Evolutionary conservation across 2,888 invertebrate genomes (phyloP), one percentile per base, ranked within the genome.

Genomic region (Thymelicus sylvestris): DNA sequence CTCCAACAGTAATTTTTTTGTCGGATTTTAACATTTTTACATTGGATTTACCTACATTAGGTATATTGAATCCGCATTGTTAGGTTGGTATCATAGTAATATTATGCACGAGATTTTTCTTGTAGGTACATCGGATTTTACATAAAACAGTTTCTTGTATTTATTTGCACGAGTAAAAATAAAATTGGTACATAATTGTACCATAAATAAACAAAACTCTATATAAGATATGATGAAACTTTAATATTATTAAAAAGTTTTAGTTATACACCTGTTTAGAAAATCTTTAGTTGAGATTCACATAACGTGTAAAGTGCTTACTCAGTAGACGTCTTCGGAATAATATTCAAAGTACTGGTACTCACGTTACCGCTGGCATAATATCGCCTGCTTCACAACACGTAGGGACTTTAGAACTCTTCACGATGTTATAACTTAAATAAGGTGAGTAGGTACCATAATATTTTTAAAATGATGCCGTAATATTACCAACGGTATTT

Each of bases 271-370:
- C 15, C 39, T 39, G 0, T 19, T 60, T 7, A 19, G 39, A 60
- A 41, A 41, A 60, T 60, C 8, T 15, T 38, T 19, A 41, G 3
- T 60, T 60, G 60, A 60, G 60, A 41, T 60, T 41, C 60, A 41
- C 60, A 60, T 15, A 41, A 41, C 60, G 60, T 41, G 60, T 60
- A 41, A 39, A 41, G 41, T 41, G 39, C 60, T 60, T 39, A n/a
- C 41, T 60, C 12, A 12, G 31, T 41, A 19, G 41, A 15, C 39
- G 60, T 60, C 39, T 39, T 60, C 41, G 15, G 39, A 60, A 60
- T 60, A 60, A 60, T 60, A 60, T 60, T 60, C 60, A 60, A 39
- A 60, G 15, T 41, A 60, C 8, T 1, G 7, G 8, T 38, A 31
- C 38, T 57, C 41, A 60, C 41, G 39, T 60, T 60, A 41, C 41